These are phyloP conservation scores for Minunthozetes semirufus DNA, from an alignment of 2,888 invertebrate genomes.

Conservation along the genomic window DNA sequence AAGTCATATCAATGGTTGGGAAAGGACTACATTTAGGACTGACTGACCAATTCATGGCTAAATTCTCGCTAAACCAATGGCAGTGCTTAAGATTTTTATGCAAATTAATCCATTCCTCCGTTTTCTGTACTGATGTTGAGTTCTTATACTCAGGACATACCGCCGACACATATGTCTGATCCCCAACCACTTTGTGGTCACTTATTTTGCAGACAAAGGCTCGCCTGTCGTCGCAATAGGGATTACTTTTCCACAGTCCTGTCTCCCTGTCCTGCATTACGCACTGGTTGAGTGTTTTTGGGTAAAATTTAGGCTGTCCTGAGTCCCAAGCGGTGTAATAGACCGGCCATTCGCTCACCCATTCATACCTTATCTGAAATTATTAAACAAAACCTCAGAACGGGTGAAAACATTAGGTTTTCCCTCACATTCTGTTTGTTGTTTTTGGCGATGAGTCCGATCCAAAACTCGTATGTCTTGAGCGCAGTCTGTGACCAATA, in stretches of 20 bases:
- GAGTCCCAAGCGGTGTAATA: neutral
- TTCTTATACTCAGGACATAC: neutral
- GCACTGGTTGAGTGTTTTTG: neutral
- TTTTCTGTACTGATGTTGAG: neutral
- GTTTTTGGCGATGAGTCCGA: neutral
- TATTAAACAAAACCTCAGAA: neutral
- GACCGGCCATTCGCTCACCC: neutral
- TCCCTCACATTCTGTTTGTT: neutral
- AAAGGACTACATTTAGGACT: neutral
- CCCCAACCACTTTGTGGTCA: neutral
- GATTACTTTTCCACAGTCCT: neutral
- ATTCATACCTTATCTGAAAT: neutral
- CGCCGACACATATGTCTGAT: neutral
- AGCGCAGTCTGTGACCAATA: neutral
- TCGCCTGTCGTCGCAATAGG: neutral
- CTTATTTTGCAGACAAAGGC: neutral
- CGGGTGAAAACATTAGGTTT: too few species aligned
- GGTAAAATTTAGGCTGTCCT: neutral
- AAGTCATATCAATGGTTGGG: neutral
- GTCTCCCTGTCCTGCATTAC: neutral
- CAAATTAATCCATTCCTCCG: neutral
- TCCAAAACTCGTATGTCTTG: neutral
- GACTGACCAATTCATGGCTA: neutral
- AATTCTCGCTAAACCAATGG: neutral
- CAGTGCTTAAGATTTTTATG: neutral